Conservation (phyloP, 2,888 invertebrate genomes). For the Ditula angustiorana region DNA sequence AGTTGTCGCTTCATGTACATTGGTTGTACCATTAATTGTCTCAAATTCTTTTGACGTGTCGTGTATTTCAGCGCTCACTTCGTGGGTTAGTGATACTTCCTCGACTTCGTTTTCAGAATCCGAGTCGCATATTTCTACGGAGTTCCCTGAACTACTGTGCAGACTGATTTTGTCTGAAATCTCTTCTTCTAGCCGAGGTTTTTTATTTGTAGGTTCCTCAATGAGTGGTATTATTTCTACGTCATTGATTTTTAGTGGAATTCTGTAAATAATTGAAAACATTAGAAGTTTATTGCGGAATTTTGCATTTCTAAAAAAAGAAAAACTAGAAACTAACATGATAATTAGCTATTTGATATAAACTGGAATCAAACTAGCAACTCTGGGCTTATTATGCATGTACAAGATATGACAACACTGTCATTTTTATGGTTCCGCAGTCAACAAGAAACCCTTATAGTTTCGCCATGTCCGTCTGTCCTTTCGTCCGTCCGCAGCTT, state of each 20-base stretch:
- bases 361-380: too few relatives aligned
- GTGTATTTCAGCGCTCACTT: conserved; percentile 17
- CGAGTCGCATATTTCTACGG: conserved; percentile 62
- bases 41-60: conserved; percentile 14
- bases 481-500: too few relatives aligned
- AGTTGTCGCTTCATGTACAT: conserved; percentile 63
- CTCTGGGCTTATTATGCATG: too few relatives aligned
- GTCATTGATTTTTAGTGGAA: conserved; percentile 48
- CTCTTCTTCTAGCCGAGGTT: conserved; percentile 54
- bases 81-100: conserved; percentile 36
- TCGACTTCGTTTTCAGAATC: conserved; percentile 49
- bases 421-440: too few relatives aligned
- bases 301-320: too few relatives aligned
- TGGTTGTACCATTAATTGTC: conserved; percentile 15
- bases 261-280: conserved; percentile 56
- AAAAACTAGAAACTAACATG: too few relatives aligned
- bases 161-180: conserved; percentile 65
- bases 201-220: conserved; percentile 67
- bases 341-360: too few relatives aligned
- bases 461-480: too few relatives aligned
- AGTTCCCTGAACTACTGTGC: conserved; percentile 66
- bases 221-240: conserved; percentile 57
- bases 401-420: too few relatives aligned
- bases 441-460: too few relatives aligned
- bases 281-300: neutral